Evolutionary conservation across 2,797 vertebrate genomes (phyloP).

Genomic region (Austrolebias charrua): DNA sequence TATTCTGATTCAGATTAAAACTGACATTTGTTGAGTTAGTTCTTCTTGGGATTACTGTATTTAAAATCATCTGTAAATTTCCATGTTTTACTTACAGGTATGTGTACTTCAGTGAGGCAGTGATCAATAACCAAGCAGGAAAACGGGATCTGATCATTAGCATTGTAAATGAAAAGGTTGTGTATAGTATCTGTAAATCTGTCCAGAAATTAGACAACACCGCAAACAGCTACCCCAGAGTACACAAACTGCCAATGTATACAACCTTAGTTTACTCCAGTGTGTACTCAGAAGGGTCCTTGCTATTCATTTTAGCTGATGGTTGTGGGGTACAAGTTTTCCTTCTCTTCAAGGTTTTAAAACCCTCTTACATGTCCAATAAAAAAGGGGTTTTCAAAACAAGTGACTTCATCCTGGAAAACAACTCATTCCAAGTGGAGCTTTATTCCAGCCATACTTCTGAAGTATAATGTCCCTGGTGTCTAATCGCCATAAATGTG

Average conservation of each 20-base stretch:
- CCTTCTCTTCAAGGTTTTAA: neutral
- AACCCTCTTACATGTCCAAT: conserved; percentile 8
- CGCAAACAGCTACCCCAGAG: conserved; percentile 27
- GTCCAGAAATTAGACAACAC: conserved; percentile 35
- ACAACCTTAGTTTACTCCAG: neutral
- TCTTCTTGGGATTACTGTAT: neutral
- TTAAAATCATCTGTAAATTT: neutral
- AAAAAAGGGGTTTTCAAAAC: conserved; percentile 1
- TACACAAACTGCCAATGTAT: conserved; percentile 10
- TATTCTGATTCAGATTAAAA: neutral
- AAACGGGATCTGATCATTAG: neutral
- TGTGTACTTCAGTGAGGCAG: neutral
- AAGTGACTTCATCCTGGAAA: conserved; percentile 2
- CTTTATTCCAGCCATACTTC: conserved; percentile 18
- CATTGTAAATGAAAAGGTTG: neutral
- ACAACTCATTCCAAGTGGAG: conserved; percentile 25
- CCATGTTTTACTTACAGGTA: neutral
- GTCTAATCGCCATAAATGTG: neutral
- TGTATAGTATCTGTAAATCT: conserved; percentile 5
- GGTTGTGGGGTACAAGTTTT: conserved; percentile 4
- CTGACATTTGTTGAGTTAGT: neutral
- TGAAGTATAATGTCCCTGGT: neutral
- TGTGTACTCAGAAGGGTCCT: neutral
- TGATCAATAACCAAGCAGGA: neutral
- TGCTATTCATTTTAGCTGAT: neutral